Evolutionary conservation across 2,113 vertebrate species (phyloP), one percentile per base, ranked within the genome.

Genomic region (Hipposideros armiger): DNA sequence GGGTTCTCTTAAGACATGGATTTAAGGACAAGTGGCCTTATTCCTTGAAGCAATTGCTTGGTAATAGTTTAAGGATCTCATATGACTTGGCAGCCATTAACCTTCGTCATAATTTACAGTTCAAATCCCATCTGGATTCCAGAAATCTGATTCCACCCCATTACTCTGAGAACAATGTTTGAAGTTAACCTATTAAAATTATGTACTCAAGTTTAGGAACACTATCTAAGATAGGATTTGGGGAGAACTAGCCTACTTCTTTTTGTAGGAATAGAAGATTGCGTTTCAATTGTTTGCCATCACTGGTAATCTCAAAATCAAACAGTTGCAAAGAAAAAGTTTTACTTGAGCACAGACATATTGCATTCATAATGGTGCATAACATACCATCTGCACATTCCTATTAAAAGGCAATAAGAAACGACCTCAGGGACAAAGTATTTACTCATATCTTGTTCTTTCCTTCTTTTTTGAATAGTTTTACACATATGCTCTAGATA

Each of bases 371-470:
- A 81, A 92, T 52, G n/a, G 42, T 85, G 22, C 45, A 82, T 45
- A 66, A 85, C 60, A 77, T 24, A 52, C 50, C n/a, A 95, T 80
- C 62, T 96, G 64, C 22, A 89, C 2, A n/a, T 1, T 94, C 50
- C 24, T 80, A 67, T 70, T 90, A 81, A 82, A 83, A 92, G 67
- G 85, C 30, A 87, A 70, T 6, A 91, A 85, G 74, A 94, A 74
- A 90, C 19, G 62, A 83, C 42, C 50, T 89, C 3, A 30, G 91
- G 66, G 77, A 96, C 42, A 78, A 91, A 54, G 6, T 77, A 36
- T 36, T 36, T 36, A 4, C 77, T 66, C 96, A 91, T 70, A 90
- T 94, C 60, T 91, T 85, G 16, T 67, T 94, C 19, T 76, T 66
- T 89, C 40, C 26, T 82, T 83, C 28, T 70, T 90, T 78, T 94